Conservation (phyloP, 2,888 invertebrate species). For the Adelognathus sp. region DNA sequence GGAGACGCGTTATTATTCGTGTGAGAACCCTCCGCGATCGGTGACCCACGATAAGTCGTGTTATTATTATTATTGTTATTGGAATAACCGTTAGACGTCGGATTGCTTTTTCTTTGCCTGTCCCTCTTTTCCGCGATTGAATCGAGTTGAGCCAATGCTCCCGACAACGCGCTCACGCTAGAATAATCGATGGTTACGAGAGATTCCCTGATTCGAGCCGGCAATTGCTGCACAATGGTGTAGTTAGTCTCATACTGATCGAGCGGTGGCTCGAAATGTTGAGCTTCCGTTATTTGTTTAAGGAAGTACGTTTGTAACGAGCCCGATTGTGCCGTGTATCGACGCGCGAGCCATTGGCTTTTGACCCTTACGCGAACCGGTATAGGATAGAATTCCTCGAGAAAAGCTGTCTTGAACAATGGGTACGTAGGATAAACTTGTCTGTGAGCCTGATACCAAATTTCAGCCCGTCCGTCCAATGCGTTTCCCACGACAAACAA, state of each 20-base stretch:
- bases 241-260: constrained; percentile 35
- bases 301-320: constrained; percentile 31
- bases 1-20: too few relatives aligned
- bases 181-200: not conserved
- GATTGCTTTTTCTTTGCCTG: not conserved
- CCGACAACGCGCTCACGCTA: not conserved
- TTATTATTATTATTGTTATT: not conserved
- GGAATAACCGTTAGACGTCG: not conserved
- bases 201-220: not conserved
- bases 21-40: not conserved
- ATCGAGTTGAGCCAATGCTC: not conserved
- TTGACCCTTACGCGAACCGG: too few relatives aligned
- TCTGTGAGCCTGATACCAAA: too few relatives aligned
- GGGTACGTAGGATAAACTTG: too few relatives aligned
- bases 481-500: not conserved
- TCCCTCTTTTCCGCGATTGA: not conserved
- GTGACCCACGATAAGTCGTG: not conserved
- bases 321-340: constrained; percentile 5
- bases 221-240: not conserved
- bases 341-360: constrained; percentile 16
- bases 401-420: too few relatives aligned
- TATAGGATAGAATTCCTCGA: too few relatives aligned
- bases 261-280: constrained; percentile 30
- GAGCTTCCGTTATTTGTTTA: constrained; percentile 33
- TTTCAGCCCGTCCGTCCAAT: too few relatives aligned